Percentiles rank a stretch among this genome's conserved stretches.
These are phyloP conservation scores for Myotis pilosus DNA, from an alignment of 2,797 vertebrate species.

Conservation along the genomic window DNA sequence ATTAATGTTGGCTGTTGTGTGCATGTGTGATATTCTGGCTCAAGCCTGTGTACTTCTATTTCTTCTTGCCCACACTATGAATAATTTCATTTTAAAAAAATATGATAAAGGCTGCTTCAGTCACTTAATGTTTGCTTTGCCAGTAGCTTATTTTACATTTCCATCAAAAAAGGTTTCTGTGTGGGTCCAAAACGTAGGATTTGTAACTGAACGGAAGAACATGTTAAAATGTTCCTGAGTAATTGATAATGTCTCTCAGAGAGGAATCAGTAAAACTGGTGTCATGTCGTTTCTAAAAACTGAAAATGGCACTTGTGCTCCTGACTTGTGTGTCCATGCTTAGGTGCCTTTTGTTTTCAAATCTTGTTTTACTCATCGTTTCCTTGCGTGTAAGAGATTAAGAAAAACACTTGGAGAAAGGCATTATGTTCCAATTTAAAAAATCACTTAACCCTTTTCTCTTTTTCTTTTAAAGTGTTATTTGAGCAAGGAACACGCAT, in stretches of 20 bases:
- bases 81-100: constrained; percentile 76
- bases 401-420: background rate
- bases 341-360: background rate
- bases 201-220: constrained; percentile 49
- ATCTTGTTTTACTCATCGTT: constrained; percentile 8
- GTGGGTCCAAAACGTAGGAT: background rate
- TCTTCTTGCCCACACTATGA: constrained; percentile 65
- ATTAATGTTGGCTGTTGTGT: constrained; percentile 81
- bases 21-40: constrained; percentile 71
- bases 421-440: background rate
- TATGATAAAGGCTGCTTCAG: constrained; percentile 70
- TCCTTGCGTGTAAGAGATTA: constrained; percentile 31
- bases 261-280: constrained; percentile 1
- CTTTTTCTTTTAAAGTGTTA: background rate
- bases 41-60: constrained; percentile 74
- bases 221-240: constrained; percentile 30
- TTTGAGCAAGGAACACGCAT: background rate
- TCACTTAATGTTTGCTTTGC: constrained; percentile 64
- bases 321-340: background rate
- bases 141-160: constrained; percentile 37
- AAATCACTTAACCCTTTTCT: background rate
- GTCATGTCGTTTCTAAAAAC: background rate
- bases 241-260: constrained; percentile 21
- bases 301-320: background rate
- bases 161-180: constrained; percentile 35